Evolutionary conservation across 1,140 invertebrate genomes (phyloP).

Genomic region (Charaxes varanes): DNA sequence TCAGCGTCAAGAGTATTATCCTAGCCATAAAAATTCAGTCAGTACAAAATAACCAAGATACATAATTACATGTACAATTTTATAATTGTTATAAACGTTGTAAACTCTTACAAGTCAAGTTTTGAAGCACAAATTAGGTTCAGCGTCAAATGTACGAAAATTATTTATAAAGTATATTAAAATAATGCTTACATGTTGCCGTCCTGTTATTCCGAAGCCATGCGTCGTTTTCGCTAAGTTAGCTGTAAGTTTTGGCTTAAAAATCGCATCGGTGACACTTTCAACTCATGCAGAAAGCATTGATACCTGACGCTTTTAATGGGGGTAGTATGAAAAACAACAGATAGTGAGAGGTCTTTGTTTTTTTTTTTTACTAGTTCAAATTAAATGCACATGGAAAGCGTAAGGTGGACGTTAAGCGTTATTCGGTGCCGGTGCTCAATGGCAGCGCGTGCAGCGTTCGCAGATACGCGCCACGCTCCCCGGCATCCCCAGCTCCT

Average conservation of each 20-base stretch:
- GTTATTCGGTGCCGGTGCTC: slow-evolving; percentile 22
- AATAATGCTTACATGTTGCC: slow-evolving; percentile 62
- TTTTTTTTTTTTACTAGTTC: slow-evolving; percentile 18
- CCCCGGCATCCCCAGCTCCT: slow-evolving; percentile 80
- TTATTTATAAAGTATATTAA: slow-evolving; percentile 25
- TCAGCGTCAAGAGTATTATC: no score
- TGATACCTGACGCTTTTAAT: slow-evolving; percentile 7
- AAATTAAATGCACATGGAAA: slow-evolving; percentile 46
- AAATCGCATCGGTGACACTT: slow-evolving; percentile 23
- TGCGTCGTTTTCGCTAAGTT: slow-evolving; percentile 45
- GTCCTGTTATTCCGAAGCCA: slow-evolving; percentile 65
- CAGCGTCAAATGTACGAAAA: slow-evolving; percentile 13
- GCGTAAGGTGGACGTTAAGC: slow-evolving; percentile 15
- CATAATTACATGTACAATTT: no score
- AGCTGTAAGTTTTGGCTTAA: slow-evolving; percentile 19
- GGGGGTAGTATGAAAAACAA: slow-evolving; percentile 18
- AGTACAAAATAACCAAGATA: no score
- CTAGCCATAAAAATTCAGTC: no score
- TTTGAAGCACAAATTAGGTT: slow-evolving; percentile 13
- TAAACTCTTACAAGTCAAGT: slow-evolving; percentile 38
- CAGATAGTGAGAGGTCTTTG: slow-evolving; percentile 12
- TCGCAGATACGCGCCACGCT: slow-evolving; percentile 34
- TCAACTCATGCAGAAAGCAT: slow-evolving; percentile 35
- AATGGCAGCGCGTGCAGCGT: slow-evolving; percentile 62
- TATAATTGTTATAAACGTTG: no score